Percentiles rank a stretch among this genome's conserved stretches.
phyloP scores from a whole-genome alignment of 2,888 invertebrate species.

The Synergus gifuensis region DNA sequence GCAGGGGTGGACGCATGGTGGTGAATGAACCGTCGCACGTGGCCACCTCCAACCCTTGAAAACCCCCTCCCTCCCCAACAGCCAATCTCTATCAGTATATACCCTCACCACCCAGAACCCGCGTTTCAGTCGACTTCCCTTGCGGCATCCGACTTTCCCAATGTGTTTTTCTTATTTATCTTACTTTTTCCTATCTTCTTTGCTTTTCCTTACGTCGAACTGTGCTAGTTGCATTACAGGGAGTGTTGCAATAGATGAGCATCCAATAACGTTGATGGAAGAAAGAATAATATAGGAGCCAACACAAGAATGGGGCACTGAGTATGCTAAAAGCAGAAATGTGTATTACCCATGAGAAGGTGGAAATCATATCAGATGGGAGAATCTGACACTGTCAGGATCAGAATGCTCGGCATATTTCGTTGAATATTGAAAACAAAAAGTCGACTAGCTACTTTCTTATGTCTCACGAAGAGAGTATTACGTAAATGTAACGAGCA shows the following conservation, averaged over 20 bases:
- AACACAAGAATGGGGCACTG: not conserved
- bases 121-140: not conserved
- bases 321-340: not conserved
- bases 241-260: not conserved
- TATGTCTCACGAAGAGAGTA: constrained; percentile 6
- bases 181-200: not conserved
- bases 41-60: constrained; percentile 42
- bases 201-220: not conserved
- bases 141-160: not conserved
- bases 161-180: not conserved
- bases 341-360: too few species aligned
- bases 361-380: too few species aligned
- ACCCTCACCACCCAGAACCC: not conserved
- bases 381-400: too few species aligned
- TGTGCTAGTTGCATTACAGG: not conserved
- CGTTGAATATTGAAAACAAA: too few species aligned
- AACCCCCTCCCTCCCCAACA: not conserved
- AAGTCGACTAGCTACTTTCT: not conserved
- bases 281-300: not conserved
- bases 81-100: not conserved
- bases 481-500: not conserved
- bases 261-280: not conserved
- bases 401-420: too few species aligned
- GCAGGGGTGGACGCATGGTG: constrained; percentile 51
- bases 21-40: constrained; percentile 56